These are phyloP conservation scores for Anoncus sp. DNA, from an alignment of 2,888 invertebrate genomes.

Conservation along the genomic window DNA sequence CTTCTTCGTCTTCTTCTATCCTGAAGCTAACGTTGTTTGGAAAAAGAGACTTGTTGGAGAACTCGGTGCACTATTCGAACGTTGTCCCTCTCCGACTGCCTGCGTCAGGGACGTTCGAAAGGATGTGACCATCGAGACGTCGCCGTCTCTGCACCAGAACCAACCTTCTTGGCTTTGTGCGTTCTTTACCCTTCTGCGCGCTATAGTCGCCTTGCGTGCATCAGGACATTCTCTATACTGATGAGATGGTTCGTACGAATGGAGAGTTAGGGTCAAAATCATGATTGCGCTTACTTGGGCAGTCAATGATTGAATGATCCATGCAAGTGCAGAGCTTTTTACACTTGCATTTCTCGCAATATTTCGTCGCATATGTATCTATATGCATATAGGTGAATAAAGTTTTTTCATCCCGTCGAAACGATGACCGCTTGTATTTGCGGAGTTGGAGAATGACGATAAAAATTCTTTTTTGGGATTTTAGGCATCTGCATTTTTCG, in stretches of 20 bases:
- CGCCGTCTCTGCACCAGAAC: constrained; percentile 53
- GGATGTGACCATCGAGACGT: constrained; percentile 55
- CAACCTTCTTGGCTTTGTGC: constrained; percentile 36
- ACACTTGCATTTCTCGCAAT: not conserved
- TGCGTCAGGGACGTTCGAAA: constrained; percentile 61
- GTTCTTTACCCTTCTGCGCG: constrained; percentile 14
- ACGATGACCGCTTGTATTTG: no score
- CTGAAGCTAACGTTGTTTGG: constrained; percentile 31
- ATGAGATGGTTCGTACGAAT: not conserved
- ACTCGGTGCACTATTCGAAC: constrained; percentile 39
- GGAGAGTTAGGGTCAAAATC: constrained; percentile 11
- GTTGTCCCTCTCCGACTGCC: constrained; percentile 16
- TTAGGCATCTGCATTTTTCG: not conserved
- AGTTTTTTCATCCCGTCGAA: not conserved
- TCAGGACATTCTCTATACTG: constrained; percentile 1
- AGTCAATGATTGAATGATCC: not conserved
- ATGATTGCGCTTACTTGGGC: constrained; percentile 1
- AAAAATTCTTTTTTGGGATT: not conserved
- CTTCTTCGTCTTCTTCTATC: constrained; percentile 21
- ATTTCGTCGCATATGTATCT: not conserved
- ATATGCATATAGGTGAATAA: not conserved
- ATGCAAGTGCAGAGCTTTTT: not conserved
- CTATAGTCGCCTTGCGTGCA: constrained; percentile 3
- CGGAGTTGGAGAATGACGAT: no score
- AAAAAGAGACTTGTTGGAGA: constrained; percentile 35